These are phyloP conservation scores for Diaphora mendica DNA, from an alignment of 2,888 invertebrate genomes.

Conservation along the genomic window DNA sequence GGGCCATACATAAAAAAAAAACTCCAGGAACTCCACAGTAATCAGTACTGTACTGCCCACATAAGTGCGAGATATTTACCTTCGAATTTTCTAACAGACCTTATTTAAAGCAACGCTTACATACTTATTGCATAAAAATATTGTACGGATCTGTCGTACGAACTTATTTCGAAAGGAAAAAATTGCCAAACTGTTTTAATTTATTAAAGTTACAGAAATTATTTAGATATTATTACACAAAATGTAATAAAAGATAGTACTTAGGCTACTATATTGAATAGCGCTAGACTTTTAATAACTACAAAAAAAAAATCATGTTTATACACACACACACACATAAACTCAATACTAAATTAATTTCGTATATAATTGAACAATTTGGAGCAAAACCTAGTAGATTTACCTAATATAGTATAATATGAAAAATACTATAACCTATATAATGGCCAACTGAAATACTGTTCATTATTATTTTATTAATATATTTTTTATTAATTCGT, in stretches of 20 bases:
- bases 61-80: no score
- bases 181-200: background rate
- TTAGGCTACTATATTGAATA: background rate
- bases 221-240: no score
- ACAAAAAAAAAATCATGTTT: no score
- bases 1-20: no score
- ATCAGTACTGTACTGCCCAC: no score
- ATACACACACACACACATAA: background rate
- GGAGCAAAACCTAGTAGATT: conserved; percentile 19
- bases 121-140: no score
- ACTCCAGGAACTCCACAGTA: no score
- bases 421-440: conserved; percentile 37
- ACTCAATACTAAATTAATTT: background rate
- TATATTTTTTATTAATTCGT: conserved; percentile 53
- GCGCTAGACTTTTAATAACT: no score
- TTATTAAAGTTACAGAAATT: background rate
- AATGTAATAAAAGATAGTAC: background rate
- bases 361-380: conserved; percentile 12
- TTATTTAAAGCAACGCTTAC: no score
- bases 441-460: conserved; percentile 43
- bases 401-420: conserved; percentile 21
- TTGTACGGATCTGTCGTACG: no score
- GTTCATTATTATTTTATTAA: conserved; percentile 50
- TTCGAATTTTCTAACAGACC: no score
- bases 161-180: no score